Conservation (phyloP, 2,888 invertebrate genomes). For the Pasiphila rectangulata region DNA sequence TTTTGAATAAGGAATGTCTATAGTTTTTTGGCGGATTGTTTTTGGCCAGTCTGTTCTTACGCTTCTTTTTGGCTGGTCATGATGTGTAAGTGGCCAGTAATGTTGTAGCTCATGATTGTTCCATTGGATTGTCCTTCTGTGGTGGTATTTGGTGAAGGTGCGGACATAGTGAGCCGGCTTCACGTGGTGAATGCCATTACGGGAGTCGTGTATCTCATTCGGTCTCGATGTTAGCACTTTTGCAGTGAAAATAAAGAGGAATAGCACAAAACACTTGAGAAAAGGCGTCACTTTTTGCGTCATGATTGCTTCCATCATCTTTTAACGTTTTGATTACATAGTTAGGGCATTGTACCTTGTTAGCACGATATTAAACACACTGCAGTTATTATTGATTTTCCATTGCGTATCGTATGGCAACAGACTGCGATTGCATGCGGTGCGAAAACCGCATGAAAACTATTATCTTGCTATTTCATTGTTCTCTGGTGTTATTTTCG, state of each 20-base stretch:
- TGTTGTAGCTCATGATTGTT: constrained; percentile 54
- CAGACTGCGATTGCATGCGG: constrained; percentile 9
- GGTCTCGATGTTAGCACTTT: constrained; percentile 71
- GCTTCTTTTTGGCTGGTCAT: constrained; percentile 55
- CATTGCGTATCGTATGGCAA: constrained; percentile 31
- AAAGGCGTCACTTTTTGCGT: constrained; percentile 65
- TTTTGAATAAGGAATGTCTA: constrained; percentile 25
- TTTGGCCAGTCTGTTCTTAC: constrained; percentile 33
- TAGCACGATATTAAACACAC: constrained; percentile 54
- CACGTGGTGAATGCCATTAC: constrained; percentile 61
- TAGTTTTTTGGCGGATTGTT: constrained; percentile 12
- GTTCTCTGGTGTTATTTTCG: neutral
- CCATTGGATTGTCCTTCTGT: constrained; percentile 68
- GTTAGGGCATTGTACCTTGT: constrained; percentile 15
- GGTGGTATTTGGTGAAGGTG: constrained; percentile 74
- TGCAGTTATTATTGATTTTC: constrained; percentile 68
- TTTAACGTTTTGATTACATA: constrained; percentile 18
- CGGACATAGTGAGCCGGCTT: constrained; percentile 70
- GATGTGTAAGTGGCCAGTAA: constrained; percentile 50
- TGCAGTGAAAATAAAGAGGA: constrained; percentile 73
- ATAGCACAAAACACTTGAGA: constrained; percentile 70
- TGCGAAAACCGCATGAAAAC: constrained; percentile 7
- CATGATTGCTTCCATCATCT: constrained; percentile 62
- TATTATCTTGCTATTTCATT: neutral
- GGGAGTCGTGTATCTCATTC: constrained; percentile 60